These are phyloP conservation scores for Danaus chrysippus DNA, from an alignment of 2,888 invertebrate genomes.

Conservation along the genomic window DNA sequence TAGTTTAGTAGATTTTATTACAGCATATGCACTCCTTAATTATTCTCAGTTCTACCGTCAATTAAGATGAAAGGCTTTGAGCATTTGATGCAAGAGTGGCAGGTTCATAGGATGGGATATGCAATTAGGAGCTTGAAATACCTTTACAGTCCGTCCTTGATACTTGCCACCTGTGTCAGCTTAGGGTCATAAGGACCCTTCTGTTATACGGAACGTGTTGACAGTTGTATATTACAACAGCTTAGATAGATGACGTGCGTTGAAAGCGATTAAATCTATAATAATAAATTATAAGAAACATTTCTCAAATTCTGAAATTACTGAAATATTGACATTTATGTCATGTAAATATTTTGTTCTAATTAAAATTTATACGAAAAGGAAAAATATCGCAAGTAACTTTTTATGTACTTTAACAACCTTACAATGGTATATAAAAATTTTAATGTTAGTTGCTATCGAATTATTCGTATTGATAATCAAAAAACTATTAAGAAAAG, in stretches of 20 bases:
- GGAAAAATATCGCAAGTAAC: too few species aligned
- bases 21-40: conserved; percentile 18
- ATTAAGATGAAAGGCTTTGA: conserved; percentile 27
- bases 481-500: too few species aligned
- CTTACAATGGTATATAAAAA: too few species aligned
- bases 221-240: conserved; percentile 34
- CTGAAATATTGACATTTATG: not conserved
- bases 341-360: too few species aligned
- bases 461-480: too few species aligned
- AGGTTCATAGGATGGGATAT: conserved; percentile 24
- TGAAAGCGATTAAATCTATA: conserved; percentile 5
- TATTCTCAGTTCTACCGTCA: conserved; percentile 21
- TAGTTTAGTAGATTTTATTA: conserved; percentile 2
- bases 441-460: too few species aligned
- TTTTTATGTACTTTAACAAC: too few species aligned
- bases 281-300: too few species aligned
- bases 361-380: too few species aligned
- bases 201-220: conserved; percentile 44
- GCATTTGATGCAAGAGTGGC: conserved; percentile 29
- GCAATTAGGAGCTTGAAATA: conserved; percentile 37
- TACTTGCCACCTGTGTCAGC: conserved; percentile 46
- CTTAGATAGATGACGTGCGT: not conserved
- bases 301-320: not conserved
- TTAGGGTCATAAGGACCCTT: conserved; percentile 47
- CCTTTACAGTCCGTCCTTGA: conserved; percentile 38